Percentiles rank a stretch among this genome's conserved stretches.
phyloP scores from a whole-genome alignment of 2,113 vertebrate genomes.

The Canis aureus region DNA sequence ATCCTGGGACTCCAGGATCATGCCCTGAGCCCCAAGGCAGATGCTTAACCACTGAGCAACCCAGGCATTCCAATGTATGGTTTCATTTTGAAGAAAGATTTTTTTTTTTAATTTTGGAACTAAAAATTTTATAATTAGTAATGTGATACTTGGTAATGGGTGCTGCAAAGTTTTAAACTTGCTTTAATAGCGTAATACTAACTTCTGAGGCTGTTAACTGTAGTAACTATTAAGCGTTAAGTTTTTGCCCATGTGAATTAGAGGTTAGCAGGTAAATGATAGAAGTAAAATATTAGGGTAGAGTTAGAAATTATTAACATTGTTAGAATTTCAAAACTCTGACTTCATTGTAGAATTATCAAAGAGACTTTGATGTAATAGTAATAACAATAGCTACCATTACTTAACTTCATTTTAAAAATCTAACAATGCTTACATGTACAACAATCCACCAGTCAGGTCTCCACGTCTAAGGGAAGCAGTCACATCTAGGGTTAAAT shows the following conservation, averaged over 20 bases:
- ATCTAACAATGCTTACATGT: neutral
- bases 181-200: neutral
- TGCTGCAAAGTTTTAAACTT: slow-evolving; percentile 8
- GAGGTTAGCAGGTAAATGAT: neutral
- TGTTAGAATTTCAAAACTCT: slow-evolving; percentile 42
- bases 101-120: neutral
- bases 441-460: neutral
- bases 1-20: no score
- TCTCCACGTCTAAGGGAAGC: neutral
- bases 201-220: slow-evolving; percentile 5
- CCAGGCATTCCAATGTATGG: neutral
- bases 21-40: no score
- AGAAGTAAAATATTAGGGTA: slow-evolving; percentile 20
- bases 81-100: neutral
- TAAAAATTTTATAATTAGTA: neutral
- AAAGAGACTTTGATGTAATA: neutral
- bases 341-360: slow-evolving; percentile 20
- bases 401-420: neutral
- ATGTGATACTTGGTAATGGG: neutral
- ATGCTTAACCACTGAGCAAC: no score
- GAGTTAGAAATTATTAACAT: neutral
- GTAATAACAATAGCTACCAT: neutral
- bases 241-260: neutral
- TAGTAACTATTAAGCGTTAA: neutral
- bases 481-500: neutral